phyloP scores from a whole-genome alignment of 2,797 vertebrate genomes.

The Neomorphus geoffroyi region DNA sequence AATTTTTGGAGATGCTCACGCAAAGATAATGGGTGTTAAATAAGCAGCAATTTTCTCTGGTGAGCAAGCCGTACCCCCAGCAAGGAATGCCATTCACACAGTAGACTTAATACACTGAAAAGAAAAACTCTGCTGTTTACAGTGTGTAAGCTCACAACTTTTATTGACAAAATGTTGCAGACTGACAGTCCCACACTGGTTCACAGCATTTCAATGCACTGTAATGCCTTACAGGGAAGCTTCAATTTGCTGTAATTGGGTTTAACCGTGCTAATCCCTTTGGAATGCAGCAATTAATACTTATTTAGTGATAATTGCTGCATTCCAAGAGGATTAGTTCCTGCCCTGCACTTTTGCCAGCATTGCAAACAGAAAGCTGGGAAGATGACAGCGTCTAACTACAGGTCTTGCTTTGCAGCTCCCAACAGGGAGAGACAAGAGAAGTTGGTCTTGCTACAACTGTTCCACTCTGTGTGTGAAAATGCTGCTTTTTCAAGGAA shows the following conservation, averaged over 20 bases:
- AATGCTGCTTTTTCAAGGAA: background rate
- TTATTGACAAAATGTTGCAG: slow-evolving; percentile 13
- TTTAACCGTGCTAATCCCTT: slow-evolving; percentile 60
- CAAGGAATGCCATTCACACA: background rate
- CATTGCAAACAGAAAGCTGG: background rate
- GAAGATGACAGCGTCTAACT: background rate
- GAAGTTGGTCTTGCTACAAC: background rate
- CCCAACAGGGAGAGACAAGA: slow-evolving; percentile 2
- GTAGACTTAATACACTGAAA: background rate
- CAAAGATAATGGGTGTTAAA: slow-evolving; percentile 37
- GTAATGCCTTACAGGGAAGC: slow-evolving; percentile 6
- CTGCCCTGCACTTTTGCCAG: slow-evolving; percentile 33
- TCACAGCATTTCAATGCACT: slow-evolving; percentile 17
- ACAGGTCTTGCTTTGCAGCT: slow-evolving; percentile 4
- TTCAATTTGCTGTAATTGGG: slow-evolving; percentile 47
- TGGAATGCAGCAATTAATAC: slow-evolving; percentile 66
- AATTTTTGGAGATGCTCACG: slow-evolving; percentile 8
- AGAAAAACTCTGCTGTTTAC: slow-evolving; percentile 20
- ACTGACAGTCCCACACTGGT: slow-evolving; percentile 17
- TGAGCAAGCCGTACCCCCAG: slow-evolving; percentile 18
- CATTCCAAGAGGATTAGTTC: slow-evolving; percentile 65
- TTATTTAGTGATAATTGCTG: slow-evolving; percentile 59
- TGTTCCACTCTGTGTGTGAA: background rate
- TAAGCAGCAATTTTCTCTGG: slow-evolving; percentile 9
- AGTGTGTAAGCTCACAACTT: slow-evolving; percentile 6